Percentiles rank a stretch among this genome's conserved stretches.
phyloP scores from a whole-genome alignment of 2,797 vertebrate genomes.

The Otolemur crassicaudatus region DNA sequence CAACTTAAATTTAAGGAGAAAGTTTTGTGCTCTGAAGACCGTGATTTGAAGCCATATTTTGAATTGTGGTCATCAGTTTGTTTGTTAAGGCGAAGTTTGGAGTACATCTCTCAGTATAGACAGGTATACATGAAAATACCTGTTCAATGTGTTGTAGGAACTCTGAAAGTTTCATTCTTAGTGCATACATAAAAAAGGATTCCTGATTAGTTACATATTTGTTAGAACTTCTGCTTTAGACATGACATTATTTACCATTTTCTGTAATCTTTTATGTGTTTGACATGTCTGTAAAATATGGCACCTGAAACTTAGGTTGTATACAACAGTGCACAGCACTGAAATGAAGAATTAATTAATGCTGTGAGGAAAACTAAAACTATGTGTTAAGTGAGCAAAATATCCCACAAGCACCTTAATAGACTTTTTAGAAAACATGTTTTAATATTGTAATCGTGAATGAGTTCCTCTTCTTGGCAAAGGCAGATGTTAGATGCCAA shows the following conservation, averaged over 20 bases:
- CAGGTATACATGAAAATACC: neutral
- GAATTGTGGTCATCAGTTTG: conserved; percentile 6
- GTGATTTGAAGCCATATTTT: conserved; percentile 52
- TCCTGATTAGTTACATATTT: neutral
- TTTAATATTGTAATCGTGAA: conserved; percentile 56
- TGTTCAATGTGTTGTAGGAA: neutral
- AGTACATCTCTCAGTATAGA: neutral
- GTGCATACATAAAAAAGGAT: neutral
- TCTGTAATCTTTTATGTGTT: neutral
- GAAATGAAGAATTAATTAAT: conserved; percentile 48
- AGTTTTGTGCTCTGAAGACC: neutral
- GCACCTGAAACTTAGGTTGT: conserved; percentile 3
- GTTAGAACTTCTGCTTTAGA: neutral
- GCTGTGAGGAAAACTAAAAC: conserved; percentile 28
- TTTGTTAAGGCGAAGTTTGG: neutral
- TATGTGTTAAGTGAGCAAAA: conserved; percentile 32
- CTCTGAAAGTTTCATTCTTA: neutral
- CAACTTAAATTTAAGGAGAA: conserved; percentile 36
- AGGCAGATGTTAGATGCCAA: conserved; percentile 51
- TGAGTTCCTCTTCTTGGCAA: conserved; percentile 56
- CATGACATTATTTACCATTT: neutral
- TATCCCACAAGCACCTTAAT: conserved; percentile 21
- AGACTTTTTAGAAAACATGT: conserved; percentile 24
- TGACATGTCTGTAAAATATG: conserved; percentile 10
- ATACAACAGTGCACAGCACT: neutral